Percentiles rank a stretch among this genome's conserved stretches.
phyloP scores from a whole-genome alignment of 2,888 invertebrate species.

The Caenorhabditis parvicauda region DNA sequence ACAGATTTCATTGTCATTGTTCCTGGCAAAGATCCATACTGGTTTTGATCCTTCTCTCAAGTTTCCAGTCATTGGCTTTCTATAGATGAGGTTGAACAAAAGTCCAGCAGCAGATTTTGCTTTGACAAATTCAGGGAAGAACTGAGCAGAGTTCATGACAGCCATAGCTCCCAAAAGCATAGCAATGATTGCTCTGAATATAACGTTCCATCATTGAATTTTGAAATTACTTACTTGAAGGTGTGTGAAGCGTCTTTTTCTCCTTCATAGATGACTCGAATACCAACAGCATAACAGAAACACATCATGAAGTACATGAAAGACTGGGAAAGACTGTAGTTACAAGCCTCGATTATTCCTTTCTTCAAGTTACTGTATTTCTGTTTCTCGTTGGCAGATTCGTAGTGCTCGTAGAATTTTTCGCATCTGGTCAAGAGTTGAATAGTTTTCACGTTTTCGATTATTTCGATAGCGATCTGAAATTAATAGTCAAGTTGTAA shows the following conservation, averaged over 20 bases:
- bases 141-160: slow-evolving; percentile 46
- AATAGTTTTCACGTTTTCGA: slow-evolving; percentile 65
- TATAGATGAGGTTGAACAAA: slow-evolving; percentile 62
- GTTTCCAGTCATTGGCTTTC: slow-evolving; percentile 62
- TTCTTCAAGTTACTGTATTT: slow-evolving; percentile 30
- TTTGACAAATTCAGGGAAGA: slow-evolving; percentile 65
- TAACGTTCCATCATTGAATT: slow-evolving; percentile 11
- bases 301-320: slow-evolving; percentile 43
- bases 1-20: too few species aligned
- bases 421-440: slow-evolving; percentile 64
- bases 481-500: slow-evolving; percentile 2
- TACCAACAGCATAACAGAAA: slow-evolving; percentile 38
- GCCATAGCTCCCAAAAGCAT: slow-evolving; percentile 39
- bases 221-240: slow-evolving; percentile 25
- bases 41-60: slow-evolving; percentile 27
- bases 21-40: neutral
- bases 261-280: slow-evolving; percentile 29
- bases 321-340: slow-evolving; percentile 39
- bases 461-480: slow-evolving; percentile 64
- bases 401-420: slow-evolving; percentile 61
- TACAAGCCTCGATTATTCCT: slow-evolving; percentile 23
- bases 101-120: slow-evolving; percentile 63
- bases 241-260: slow-evolving; percentile 9
- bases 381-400: slow-evolving; percentile 14
- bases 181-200: slow-evolving; percentile 32